phyloP scores from a whole-genome alignment of 2,797 vertebrate species.

The Xyrichtys novacula region DNA sequence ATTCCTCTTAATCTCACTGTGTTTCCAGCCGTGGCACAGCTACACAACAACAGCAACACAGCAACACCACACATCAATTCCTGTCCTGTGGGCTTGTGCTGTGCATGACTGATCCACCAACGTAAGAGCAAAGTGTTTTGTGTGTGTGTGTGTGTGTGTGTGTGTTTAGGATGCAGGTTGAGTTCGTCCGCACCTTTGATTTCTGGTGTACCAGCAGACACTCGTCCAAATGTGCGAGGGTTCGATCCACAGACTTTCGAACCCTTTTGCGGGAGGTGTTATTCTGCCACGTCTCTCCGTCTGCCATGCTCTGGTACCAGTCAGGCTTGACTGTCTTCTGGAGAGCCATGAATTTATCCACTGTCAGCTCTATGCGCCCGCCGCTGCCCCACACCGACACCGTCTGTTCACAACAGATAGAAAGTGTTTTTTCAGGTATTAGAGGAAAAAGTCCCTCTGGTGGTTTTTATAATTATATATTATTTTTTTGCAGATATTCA shows the following conservation, averaged over 20 bases:
- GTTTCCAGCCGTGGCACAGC: conserved; percentile 30
- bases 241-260: conserved; percentile 93
- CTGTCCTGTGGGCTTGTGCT: conserved; percentile 2
- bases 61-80: conserved; percentile 41
- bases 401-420: conserved; percentile 76
- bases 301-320: conserved; percentile 96
- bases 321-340: conserved; percentile 90
- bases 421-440: not conserved
- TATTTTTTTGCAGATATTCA: too few species aligned
- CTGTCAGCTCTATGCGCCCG: conserved; percentile 92
- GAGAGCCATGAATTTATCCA: conserved; percentile 92
- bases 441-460: not conserved
- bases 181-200: conserved; percentile 82
- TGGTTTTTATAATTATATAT: too few species aligned
- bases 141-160: not conserved
- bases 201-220: conserved; percentile 89
- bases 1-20: conserved; percentile 44
- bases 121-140: not conserved
- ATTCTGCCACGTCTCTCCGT: conserved; percentile 90
- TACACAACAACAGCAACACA: conserved; percentile 24
- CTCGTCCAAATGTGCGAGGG: conserved; percentile 90
- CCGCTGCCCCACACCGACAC: conserved; percentile 95
- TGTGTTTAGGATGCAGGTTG: not conserved
- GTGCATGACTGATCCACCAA: conserved; percentile 40
- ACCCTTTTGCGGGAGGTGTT: conserved; percentile 89